Evolutionary conservation across 64 coral and sea anemone genomes (phyloP).

Genomic region (Stichodactyla helianthus): DNA sequence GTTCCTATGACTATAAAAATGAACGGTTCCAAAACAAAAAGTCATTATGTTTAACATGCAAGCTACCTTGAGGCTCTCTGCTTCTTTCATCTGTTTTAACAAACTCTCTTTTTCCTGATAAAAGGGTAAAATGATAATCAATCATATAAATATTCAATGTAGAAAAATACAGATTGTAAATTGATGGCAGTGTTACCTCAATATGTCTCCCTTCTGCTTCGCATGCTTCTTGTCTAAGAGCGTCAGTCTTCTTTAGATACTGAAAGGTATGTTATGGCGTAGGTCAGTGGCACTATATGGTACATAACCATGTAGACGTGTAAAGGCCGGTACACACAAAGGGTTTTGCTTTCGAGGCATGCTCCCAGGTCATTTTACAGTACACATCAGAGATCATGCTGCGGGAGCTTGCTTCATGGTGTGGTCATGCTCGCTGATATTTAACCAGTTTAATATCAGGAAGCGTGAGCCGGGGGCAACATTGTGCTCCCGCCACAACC

Average conservation of each 20-base stretch:
- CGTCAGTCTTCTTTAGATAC: slow-evolving; percentile 51
- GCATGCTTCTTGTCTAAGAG: slow-evolving; percentile 26
- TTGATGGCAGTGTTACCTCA: not conserved
- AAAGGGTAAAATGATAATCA: not conserved
- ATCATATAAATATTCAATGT: not conserved
- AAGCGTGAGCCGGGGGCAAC: too few species aligned
- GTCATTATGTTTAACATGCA: not conserved
- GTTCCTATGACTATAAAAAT: too few species aligned
- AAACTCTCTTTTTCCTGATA: slow-evolving; percentile 40
- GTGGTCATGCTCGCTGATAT: too few species aligned
- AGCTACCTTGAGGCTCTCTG: slow-evolving; percentile 38
- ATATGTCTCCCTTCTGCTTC: slow-evolving; percentile 6
- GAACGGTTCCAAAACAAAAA: not conserved
- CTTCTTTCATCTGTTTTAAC: slow-evolving; percentile 25
- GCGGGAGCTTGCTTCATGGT: too few species aligned
- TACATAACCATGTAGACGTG: not conserved
- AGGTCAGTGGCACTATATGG: not conserved
- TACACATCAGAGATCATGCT: too few species aligned
- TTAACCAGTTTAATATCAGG: too few species aligned
- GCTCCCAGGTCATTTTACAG: too few species aligned
- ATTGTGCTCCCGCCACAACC: too few species aligned
- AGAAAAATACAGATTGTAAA: not conserved
- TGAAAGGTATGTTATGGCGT: not conserved
- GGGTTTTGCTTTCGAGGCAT: too few species aligned
- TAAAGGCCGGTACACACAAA: too few species aligned